A percentile compares a stretch with the other conserved stretches of the same genome.
phyloP scores from a whole-genome alignment of 2,797 vertebrate species.

The Acanthurus tractus region DNA sequence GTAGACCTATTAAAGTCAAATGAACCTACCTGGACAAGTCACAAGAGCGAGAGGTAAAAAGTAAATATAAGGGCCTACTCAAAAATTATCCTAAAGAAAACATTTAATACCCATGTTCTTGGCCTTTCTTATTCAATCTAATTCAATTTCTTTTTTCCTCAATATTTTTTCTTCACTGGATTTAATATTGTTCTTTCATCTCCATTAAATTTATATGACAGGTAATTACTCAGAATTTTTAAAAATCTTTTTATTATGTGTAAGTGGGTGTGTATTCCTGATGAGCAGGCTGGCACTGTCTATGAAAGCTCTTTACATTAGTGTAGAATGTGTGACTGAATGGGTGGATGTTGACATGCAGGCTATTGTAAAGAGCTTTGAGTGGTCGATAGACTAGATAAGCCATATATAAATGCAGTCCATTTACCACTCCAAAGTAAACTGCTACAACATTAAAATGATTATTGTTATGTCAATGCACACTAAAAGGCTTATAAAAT shows the following conservation, averaged over 20 bases:
- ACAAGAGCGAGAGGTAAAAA: not conserved
- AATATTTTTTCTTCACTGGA: not conserved
- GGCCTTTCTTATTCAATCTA: too few relatives aligned
- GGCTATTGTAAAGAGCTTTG: too few relatives aligned
- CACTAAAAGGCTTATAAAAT: not conserved
- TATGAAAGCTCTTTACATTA: too few relatives aligned
- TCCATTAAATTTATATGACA: not conserved
- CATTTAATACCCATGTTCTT: not conserved
- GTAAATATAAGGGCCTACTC: not conserved
- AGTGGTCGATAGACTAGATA: too few relatives aligned
- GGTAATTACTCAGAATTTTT: not conserved
- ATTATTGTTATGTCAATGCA: not conserved
- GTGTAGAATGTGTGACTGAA: too few relatives aligned
- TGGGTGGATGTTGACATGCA: too few relatives aligned
- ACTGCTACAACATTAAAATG: not conserved
- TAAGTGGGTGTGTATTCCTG: too few relatives aligned
- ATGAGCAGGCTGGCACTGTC: too few relatives aligned
- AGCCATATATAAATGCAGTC: too few relatives aligned
- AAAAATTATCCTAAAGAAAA: not conserved
- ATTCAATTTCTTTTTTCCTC: not conserved
- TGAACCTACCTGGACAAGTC: not conserved
- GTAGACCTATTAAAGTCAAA: too few relatives aligned
- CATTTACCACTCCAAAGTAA: not conserved
- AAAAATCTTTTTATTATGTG: too few relatives aligned
- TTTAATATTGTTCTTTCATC: not conserved